Percentiles rank a stretch among this genome's conserved stretches.
phyloP scores from a whole-genome alignment of 2,797 vertebrate species.

The Lates japonicus region DNA sequence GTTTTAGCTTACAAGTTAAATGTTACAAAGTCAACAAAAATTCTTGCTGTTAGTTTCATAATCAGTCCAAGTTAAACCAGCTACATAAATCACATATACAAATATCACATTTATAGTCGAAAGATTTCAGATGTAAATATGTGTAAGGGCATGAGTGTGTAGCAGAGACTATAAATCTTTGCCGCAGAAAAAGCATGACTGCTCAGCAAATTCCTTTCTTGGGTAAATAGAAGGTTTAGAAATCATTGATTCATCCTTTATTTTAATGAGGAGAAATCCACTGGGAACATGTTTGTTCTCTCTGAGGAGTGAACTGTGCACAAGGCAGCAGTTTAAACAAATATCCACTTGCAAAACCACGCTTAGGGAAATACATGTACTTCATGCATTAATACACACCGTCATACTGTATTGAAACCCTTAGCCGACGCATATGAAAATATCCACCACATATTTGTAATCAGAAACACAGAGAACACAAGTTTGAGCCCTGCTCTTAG shows the following conservation, averaged over 20 bases:
- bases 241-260: slow-evolving; percentile 77
- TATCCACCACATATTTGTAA: neutral
- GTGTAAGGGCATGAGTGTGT: slow-evolving; percentile 10
- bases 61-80: neutral
- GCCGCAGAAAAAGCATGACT: slow-evolving; percentile 29
- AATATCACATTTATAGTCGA: neutral
- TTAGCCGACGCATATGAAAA: neutral
- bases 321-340: slow-evolving; percentile 57
- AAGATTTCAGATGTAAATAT: slow-evolving; percentile 20
- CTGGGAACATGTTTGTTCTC: slow-evolving; percentile 37
- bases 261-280: slow-evolving; percentile 70
- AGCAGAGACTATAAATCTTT: slow-evolving; percentile 18
- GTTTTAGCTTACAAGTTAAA: neutral
- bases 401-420: slow-evolving; percentile 10
- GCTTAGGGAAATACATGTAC: slow-evolving; percentile 25
- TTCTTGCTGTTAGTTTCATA: neutral
- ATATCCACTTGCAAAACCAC: slow-evolving; percentile 7
- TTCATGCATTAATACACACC: slow-evolving; percentile 43
- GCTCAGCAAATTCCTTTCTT: slow-evolving; percentile 60
- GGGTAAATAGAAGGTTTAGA: slow-evolving; percentile 60
- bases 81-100: neutral
- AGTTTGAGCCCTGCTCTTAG: neutral
- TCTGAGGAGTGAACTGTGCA: slow-evolving; percentile 48
- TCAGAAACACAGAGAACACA: neutral
- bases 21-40: neutral